These are phyloP conservation scores for Neodiprion fabricii DNA, from an alignment of 1,140 invertebrate genomes.

Conservation along the genomic window DNA sequence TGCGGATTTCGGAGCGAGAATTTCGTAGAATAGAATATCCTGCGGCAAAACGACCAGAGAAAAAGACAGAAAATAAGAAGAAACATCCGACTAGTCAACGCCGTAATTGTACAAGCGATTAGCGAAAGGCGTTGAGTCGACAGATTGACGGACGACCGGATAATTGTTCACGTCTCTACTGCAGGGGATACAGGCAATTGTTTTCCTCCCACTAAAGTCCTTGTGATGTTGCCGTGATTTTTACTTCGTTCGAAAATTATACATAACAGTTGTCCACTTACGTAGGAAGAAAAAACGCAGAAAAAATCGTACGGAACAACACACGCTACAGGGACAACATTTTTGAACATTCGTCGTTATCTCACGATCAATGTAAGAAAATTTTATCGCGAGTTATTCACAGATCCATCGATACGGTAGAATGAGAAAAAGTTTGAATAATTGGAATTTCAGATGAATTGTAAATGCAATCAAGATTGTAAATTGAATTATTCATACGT, in stretches of 20 bases:
- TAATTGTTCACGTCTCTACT: neutral
- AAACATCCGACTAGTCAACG: neutral
- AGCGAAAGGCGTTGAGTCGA: neutral
- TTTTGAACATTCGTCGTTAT: too few species aligned
- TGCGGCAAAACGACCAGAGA: too few species aligned
- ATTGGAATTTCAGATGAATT: too few species aligned
- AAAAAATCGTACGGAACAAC: neutral
- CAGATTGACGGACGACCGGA: slow-evolving; percentile 1
- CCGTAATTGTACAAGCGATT: neutral
- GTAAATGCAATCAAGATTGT: too few species aligned
- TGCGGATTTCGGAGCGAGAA: too few species aligned
- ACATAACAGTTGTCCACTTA: neutral
- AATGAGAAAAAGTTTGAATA: too few species aligned
- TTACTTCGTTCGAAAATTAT: neutral
- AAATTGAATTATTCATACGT: neutral
- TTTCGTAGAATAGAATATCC: too few species aligned
- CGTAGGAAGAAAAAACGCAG: neutral
- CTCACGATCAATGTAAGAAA: too few species aligned
- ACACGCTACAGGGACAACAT: too few species aligned
- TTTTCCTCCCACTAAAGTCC: neutral
- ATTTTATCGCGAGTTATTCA: too few species aligned
- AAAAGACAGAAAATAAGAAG: neutral
- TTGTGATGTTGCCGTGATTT: neutral
- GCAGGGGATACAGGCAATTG: neutral
- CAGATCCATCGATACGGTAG: too few species aligned